A percentile compares a stretch with the other conserved stretches of the same genome.
Conservation (phyloP, 1,140 invertebrate genomes). For the Druon quercuslanigerum region DNA sequence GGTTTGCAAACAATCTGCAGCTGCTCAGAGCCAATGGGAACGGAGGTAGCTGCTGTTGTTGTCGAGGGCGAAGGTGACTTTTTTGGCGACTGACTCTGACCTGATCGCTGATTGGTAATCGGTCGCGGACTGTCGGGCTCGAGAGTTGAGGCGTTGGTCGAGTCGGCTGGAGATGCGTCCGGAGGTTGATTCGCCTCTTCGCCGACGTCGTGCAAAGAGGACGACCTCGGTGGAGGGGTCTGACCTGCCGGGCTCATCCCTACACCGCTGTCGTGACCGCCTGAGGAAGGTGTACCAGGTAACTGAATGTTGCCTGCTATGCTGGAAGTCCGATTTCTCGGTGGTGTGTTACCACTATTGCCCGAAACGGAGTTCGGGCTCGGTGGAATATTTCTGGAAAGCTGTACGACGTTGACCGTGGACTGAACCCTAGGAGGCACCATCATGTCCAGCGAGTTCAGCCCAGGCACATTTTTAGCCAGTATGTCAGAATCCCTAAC, state of each 20-base stretch:
- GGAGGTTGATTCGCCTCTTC: slow-evolving; percentile 70
- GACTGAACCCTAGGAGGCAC: slow-evolving; percentile 74
- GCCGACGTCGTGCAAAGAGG: slow-evolving; percentile 66
- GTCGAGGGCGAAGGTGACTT: slow-evolving; percentile 64
- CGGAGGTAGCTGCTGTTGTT: slow-evolving; percentile 46
- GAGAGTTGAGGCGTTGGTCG: slow-evolving; percentile 64
- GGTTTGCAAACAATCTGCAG: slow-evolving; percentile 70
- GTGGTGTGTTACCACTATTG: slow-evolving; percentile 63
- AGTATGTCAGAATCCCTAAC: slow-evolving; percentile 69
- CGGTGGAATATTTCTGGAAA: slow-evolving; percentile 72
- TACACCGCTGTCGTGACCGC: slow-evolving; percentile 71
- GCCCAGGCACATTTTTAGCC: slow-evolving; percentile 60
- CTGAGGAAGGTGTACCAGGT: slow-evolving; percentile 66
- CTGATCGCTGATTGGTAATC: slow-evolving; percentile 51
- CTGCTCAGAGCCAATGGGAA: slow-evolving; percentile 62
- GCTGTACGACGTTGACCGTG: slow-evolving; percentile 79
- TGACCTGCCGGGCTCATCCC: slow-evolving; percentile 73
- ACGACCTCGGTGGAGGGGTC: slow-evolving; percentile 67
- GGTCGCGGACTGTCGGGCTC: slow-evolving; percentile 57
- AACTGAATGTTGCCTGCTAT: slow-evolving; percentile 61
- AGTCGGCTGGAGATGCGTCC: slow-evolving; percentile 65
- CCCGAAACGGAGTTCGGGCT: slow-evolving; percentile 67
- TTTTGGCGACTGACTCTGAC: slow-evolving; percentile 64
- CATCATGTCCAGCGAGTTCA: slow-evolving; percentile 75
- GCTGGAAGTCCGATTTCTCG: slow-evolving; percentile 60